Base-by-base conservation (phyloP, 2,888 invertebrate species). In the Cephus spinipes region DNA sequence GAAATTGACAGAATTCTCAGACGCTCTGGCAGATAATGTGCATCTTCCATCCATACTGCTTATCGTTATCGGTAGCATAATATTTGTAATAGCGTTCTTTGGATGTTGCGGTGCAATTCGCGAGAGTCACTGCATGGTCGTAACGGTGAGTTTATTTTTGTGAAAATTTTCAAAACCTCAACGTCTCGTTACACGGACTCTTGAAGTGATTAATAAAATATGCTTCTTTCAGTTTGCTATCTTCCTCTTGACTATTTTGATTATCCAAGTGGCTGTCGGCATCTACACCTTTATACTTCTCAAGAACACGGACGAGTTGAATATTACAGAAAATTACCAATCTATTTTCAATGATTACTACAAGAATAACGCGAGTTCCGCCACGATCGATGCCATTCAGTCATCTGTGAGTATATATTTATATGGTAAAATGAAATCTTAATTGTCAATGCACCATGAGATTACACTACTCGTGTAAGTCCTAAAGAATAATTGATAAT, bases 221-320 rank as follows among this genome's bases (percentile, higher is more conserved):
- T 77, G 76, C 81, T 80, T 84, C 80, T 93, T 93, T 76, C 92
- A 96, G 96, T 96, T 96, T 92, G 94, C 96, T 9, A 93, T 95
- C 83, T 94, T 95, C 90, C 92, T 96, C 84, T 91, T 96, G 84
- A 93, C 95, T 74, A 93, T 96, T 81, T 94, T 96, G 90, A 94
- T 96, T 77, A 91, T 95, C 78, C 96, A 96, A 94, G 93, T 96
- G 81, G 94, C 94, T 31, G 92, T 96, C 81, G 95, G 95, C 0
- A 94, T 95, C 12, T 93, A 94, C 79, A 93, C 95, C 77, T 96
- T 95, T 92, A 92, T 94, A 4, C 93, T 94, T 88, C 93, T 94
- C 36, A 94, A 94, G 6, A 93, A 93, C 80, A 90, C 93, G 75
- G 92, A 93, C 77, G 87, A 80, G 0, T 68, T 83, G 2, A 73